Base-by-base conservation (phyloP, 2,888 invertebrate genomes). In the Cryptocheilus praepositus region DNA sequence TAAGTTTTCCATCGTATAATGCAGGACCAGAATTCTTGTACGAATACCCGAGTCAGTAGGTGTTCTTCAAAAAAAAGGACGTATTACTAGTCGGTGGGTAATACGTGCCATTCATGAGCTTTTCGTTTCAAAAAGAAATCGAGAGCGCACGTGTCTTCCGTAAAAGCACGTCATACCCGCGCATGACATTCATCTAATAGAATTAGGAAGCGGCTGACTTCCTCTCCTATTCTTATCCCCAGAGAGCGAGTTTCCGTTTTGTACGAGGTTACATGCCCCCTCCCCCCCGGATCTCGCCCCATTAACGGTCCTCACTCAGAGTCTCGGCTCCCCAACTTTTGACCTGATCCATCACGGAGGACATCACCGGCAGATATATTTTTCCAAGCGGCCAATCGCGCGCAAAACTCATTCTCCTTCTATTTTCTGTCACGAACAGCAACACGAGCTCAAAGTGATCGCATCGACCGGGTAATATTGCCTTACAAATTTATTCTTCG, bases 271-370 rank as follows among this genome's bases (percentile, higher is more conserved):
- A 18, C 49, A 18, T 49, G 53, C 22, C 67, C 49, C 18, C 49
- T 5, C 5, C 49, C n/a, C 49, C 0, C 18, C 49, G n/a, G n/a
- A 18, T 49, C 62, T 68, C 74, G 77, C 74, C 74, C 77, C 66
- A 77, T 61, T 74, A 65, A 59, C 51, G 63, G 62, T 69, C 53
- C 58, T 45, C 25, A 44, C 22, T 65, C 53, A 59, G 66, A 69
- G 67, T 73, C 70, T 64, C 25, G 21, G 53, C 19, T 28, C n/a
- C 49, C 58, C 58, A 73, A 64, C 70, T 77, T 77, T 75, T 75
- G 75, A 54, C 19, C 77, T 73, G 77, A 77, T 77, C 77, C 77
- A 77, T 77, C 77, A 77, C 70, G 49, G 13, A 36, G 66, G 70
- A 71, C 75, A 77, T 77, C 77, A 77, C 62, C 57, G 55, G 65